A percentile compares a stretch with the other conserved stretches of the same genome.
Conservation (phyloP, 2,113 vertebrate genomes). For the Triplophysa tibetana region DNA sequence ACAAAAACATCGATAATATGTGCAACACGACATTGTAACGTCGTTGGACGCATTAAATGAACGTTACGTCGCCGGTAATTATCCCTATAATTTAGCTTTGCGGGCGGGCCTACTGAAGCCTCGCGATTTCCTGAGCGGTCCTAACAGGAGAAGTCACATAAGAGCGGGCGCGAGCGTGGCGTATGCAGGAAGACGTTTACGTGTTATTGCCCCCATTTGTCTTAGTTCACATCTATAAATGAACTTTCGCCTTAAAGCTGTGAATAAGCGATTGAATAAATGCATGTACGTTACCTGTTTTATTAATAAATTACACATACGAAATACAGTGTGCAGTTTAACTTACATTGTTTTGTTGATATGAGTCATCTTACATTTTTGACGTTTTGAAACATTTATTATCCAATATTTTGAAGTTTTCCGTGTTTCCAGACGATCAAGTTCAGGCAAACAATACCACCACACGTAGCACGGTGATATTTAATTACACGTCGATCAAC, state of each 20-base stretch:
- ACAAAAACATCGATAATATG: too few species aligned
- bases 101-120: conserved; percentile 63
- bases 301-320: background rate
- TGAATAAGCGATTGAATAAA: background rate
- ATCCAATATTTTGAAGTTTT: too few species aligned
- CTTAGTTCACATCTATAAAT: too few species aligned
- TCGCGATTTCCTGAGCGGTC: conserved; percentile 57
- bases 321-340: background rate
- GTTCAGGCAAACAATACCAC: too few species aligned
- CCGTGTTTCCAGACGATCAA: too few species aligned
- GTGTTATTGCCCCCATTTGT: too few species aligned
- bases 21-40: background rate
- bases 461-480: background rate
- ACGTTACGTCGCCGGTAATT: background rate
- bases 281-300: too few species aligned
- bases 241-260: background rate
- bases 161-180: background rate
- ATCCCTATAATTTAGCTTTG: conserved; percentile 2
- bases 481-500: background rate
- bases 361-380: too few species aligned
- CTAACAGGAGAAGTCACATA: background rate
- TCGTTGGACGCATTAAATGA: background rate
- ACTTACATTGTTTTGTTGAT: background rate
- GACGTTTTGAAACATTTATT: too few species aligned
- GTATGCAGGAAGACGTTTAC: too few species aligned